Percentiles rank a stretch among this genome's conserved stretches.
Evolutionary conservation across 2,888 invertebrate species (phyloP).

Genomic region (Zaprionus bogoriensis): DNA sequence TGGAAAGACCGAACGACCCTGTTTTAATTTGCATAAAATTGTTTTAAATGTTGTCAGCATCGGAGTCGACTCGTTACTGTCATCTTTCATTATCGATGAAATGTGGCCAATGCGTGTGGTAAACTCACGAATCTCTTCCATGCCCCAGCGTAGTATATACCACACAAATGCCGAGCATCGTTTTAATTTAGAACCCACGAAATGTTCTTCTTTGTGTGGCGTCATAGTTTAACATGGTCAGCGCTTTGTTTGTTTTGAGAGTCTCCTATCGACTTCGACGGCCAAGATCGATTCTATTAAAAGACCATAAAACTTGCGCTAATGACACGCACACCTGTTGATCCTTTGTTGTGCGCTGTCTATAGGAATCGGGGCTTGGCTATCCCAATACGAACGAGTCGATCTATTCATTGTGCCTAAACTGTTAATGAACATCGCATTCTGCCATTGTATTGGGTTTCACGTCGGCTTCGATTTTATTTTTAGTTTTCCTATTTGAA

Average conservation of each 20-base stretch:
- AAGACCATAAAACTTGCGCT: slow-evolving; percentile 66
- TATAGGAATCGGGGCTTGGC: slow-evolving; percentile 16
- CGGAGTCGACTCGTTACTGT: slow-evolving; percentile 78
- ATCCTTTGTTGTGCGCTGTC: slow-evolving; percentile 66
- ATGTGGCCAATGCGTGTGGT: slow-evolving; percentile 74
- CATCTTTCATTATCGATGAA: slow-evolving; percentile 80
- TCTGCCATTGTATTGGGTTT: not conserved
- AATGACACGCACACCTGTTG: slow-evolving; percentile 76
- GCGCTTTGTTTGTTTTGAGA: slow-evolving; percentile 51
- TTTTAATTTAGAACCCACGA: slow-evolving; percentile 67
- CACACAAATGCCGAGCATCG: slow-evolving; percentile 24
- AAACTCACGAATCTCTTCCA: slow-evolving; percentile 29
- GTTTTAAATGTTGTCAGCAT: slow-evolving; percentile 76
- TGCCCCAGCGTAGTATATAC: not conserved
- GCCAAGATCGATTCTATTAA: slow-evolving; percentile 67
- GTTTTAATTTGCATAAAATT: slow-evolving; percentile 77
- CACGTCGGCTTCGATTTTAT: not conserved
- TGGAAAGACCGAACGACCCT: slow-evolving; percentile 39
- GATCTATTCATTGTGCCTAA: slow-evolving; percentile 6
- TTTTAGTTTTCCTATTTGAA: not conserved
- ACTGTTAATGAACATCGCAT: slow-evolving; percentile 17
- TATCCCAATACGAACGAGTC: not conserved
- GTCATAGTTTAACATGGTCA: slow-evolving; percentile 53
- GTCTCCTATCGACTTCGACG: slow-evolving; percentile 7
- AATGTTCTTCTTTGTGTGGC: slow-evolving; percentile 47